Evolutionary conservation across 2,797 vertebrate species (phyloP), one percentile per base, ranked within the genome.

Genomic region (Dallia pectoralis): DNA sequence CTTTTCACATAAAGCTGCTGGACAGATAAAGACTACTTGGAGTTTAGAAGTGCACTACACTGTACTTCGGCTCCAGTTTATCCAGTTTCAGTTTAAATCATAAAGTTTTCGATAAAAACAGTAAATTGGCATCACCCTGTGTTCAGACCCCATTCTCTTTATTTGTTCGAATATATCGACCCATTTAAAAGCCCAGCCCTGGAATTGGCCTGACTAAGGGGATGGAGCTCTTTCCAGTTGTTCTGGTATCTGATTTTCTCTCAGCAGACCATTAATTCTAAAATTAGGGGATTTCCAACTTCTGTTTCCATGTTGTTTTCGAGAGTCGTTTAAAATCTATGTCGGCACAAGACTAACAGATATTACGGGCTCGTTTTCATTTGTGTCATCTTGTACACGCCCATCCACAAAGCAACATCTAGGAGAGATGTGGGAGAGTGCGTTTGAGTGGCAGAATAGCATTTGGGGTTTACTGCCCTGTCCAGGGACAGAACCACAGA

Each of bases 301-400:
- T 75, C 62, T n/a, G 36, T 40, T 40, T 40, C n/a, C 61, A 30
- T 73, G 47, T 51, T 62, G 48, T 47, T 36, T 53, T 62, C 73
- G 49, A 40, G 49, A 40, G 49, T 22, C 67, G 29, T 72, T 75
- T 70, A 65, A 19, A 73, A 30, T 64, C n/a, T 8, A 27, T 49
- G 63, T n/a, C 61, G 44, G 36, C 27, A 69, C 33, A 53, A 30
- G 74, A 51, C 56, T 77, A 64, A 71, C 63, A 70, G 49, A 16
- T 11, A 36, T 18, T 32, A 49, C 36, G 51, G 64, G 12, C 11
- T 18, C n/a, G 19, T 63, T n/a, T 74, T 29, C 69, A 29, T 27
- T 51, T 64, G 47, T 70, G 78, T 66, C 70, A 74, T 40, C 74
- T 14, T 70, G 84, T 88, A 89, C 82, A 89, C 88, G 85, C 77